phyloP scores from a whole-genome alignment of 2,797 vertebrate genomes.

The Spinus pinus region DNA sequence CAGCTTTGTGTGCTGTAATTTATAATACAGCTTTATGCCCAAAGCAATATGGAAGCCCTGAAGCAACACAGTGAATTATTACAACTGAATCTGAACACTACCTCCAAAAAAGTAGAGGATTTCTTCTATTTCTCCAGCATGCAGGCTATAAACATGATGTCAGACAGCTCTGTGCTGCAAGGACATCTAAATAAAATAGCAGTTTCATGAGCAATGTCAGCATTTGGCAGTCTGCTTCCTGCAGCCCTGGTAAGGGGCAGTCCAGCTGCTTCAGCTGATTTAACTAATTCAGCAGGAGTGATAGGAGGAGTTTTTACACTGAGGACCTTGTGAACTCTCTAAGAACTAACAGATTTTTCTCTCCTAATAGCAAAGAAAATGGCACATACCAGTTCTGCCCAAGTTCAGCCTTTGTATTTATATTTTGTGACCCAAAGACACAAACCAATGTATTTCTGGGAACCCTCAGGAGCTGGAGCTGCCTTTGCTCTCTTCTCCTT shows the following conservation, averaged over 20 bases:
- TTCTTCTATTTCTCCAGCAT: conserved; percentile 42
- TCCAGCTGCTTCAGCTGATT: not conserved
- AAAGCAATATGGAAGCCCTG: conserved; percentile 82
- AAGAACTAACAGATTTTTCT: not conserved
- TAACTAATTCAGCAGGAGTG: not conserved
- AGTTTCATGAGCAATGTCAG: conserved; percentile 54
- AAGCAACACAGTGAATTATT: conserved; percentile 74
- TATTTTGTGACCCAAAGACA: not conserved
- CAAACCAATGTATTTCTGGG: not conserved
- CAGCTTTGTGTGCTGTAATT: conserved; percentile 93
- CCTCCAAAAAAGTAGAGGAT: conserved; percentile 50
- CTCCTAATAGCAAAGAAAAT: not conserved
- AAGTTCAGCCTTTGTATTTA: not conserved
- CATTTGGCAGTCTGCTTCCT: conserved; percentile 50
- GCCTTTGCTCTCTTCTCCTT: not conserved
- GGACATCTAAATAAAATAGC: conserved; percentile 74
- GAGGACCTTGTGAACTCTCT: not conserved
- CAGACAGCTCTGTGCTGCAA: conserved; percentile 48
- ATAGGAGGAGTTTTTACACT: not conserved
- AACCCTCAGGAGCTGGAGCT: not conserved
- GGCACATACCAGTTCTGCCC: not conserved
- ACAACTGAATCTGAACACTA: conserved; percentile 67
- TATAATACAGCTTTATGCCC: conserved; percentile 91
- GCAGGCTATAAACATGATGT: conserved; percentile 65
- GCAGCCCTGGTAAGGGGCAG: not conserved